These are phyloP conservation scores for Tinamus guttatus DNA, from an alignment of 2,113 vertebrate species.

Conservation along the genomic window DNA sequence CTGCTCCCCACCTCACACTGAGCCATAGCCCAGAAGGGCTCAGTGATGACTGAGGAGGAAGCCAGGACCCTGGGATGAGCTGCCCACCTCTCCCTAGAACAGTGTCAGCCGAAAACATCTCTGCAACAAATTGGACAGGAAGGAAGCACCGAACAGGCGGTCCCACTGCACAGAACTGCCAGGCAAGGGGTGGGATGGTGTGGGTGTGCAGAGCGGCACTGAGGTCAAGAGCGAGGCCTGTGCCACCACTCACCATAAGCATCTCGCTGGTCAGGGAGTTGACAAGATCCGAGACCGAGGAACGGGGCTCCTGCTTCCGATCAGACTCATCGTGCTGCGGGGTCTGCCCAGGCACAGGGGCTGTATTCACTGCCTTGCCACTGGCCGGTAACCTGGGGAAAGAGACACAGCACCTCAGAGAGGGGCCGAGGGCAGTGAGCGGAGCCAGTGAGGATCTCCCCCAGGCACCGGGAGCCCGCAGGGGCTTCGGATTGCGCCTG, in stretches of 20 bases:
- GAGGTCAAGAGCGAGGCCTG: neutral
- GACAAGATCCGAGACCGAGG: conserved; percentile 94
- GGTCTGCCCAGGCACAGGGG: conserved; percentile 84
- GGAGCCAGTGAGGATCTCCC: neutral
- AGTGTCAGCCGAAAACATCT: neutral
- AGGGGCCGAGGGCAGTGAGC: neutral
- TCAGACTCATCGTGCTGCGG: conserved; percentile 85
- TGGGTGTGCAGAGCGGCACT: neutral
- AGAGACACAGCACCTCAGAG: conserved; percentile 5
- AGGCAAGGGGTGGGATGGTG: neutral
- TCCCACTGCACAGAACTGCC: too few relatives aligned
- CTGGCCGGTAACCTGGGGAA: conserved; percentile 82
- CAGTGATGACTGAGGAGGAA: too few relatives aligned
- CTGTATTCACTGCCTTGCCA: conserved; percentile 86
- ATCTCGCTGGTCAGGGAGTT: conserved; percentile 98
- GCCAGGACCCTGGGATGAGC: neutral
- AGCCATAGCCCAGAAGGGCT: neutral
- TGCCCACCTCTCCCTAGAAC: neutral
- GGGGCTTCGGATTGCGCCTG: neutral
- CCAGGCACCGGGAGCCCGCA: neutral
- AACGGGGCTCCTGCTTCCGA: conserved; percentile 87
- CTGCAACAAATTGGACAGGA: neutral
- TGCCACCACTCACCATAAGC: conserved; percentile 90
- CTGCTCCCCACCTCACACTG: neutral
- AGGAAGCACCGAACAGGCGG: too few relatives aligned